Percentiles rank a stretch among this genome's conserved stretches.
Conservation (phyloP, 2,888 invertebrate genomes). For the Ophraella communa region DNA sequence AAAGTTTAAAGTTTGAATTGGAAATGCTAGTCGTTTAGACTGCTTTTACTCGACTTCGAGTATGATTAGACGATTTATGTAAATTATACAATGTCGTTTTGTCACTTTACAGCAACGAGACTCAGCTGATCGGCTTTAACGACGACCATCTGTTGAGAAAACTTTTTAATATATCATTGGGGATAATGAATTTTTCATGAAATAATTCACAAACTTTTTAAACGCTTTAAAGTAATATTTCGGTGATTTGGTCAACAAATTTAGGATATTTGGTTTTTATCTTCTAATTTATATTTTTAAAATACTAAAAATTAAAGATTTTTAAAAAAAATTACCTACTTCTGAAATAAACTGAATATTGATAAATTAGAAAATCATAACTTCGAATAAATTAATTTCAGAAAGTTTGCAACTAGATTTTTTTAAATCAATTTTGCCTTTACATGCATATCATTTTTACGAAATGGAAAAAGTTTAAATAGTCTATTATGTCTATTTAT, state of each 20-base stretch:
- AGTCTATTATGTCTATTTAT: too few species aligned
- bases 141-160: background rate
- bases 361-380: too few species aligned
- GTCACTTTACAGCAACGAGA: background rate
- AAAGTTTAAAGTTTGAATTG: background rate
- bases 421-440: too few species aligned
- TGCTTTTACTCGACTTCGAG: background rate
- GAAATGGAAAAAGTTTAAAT: too few species aligned
- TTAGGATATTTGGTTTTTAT: too few species aligned
- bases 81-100: constrained; percentile 1
- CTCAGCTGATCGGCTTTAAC: background rate
- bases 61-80: background rate
- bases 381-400: too few species aligned
- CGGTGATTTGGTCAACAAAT: background rate
- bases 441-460: too few species aligned
- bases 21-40: background rate
- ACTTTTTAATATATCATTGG: background rate
- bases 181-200: background rate
- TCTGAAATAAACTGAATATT: too few species aligned
- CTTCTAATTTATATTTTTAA: too few species aligned
- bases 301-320: too few species aligned
- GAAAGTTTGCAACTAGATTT: too few species aligned
- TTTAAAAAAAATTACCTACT: too few species aligned
- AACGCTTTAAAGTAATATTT: background rate
- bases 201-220: background rate